Base-by-base conservation (phyloP, 2,888 invertebrate genomes). In the Branchellion lobata region DNA sequence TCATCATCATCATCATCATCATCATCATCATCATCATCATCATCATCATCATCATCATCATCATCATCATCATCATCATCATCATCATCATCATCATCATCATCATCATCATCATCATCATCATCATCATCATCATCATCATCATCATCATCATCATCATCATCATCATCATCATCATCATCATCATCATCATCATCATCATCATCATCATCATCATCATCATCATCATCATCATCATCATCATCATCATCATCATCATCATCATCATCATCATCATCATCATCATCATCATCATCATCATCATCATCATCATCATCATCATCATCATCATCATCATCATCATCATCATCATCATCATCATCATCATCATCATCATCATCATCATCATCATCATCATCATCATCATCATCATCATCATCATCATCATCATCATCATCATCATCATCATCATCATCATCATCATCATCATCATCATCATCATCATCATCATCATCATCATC, bases 61-160 rank as follows among this genome's bases (percentile, higher is more conserved):
- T 65, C 65, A 65, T 65, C 65, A 65, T 65, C 65, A 65, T 65
- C 65, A 21, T 65, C 65, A 65, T 65, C 65, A 65, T 65, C 65
- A 65, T 65, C 65, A 65, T 65, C 65, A 21, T 65, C 65, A 5
- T 65, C 65, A 65, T 65, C 65, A 65, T 65, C 65, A 65, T 65
- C 65, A 65, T 65, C 65, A 65, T 65, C 65, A 65, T 65, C 65
- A 65, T 65, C 65, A 65, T 65, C 65, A 65, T 65, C 65, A 65
- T 65, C 65, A 65, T 65, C 65, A 65, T 65, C 65, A 65, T 65
- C 65, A 65, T 65, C 65, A 65, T 65, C 65, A 65, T 65, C 24
- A 57, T 65, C 65, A 65, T 65, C 65, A 65, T 65, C 65, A 65
- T 65, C 65, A 65, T 65, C 65, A 65, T 65, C 65, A 65, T 65